Percentiles rank a stretch among this genome's conserved stretches.
These are phyloP conservation scores for Agrilus mali DNA, from an alignment of 2,888 invertebrate species.

Conservation along the genomic window DNA sequence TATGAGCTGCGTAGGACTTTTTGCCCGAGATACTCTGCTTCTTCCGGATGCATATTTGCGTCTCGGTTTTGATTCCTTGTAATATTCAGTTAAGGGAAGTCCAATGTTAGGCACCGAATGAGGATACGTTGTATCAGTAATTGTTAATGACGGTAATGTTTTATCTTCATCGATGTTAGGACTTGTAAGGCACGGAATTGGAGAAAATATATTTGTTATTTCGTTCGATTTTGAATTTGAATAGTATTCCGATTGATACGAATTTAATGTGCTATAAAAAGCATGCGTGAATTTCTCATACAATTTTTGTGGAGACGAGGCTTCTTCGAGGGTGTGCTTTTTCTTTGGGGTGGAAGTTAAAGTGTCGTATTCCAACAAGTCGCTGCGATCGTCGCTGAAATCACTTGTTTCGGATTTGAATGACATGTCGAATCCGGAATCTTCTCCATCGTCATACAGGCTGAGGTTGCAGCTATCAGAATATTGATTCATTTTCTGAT, in stretches of 20 bases:
- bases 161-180: no score
- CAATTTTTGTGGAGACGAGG: constrained; percentile 16
- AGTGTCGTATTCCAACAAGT: constrained; percentile 28
- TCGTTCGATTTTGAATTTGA: constrained; percentile 2
- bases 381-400: constrained; percentile 26
- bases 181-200: background rate
- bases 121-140: no score
- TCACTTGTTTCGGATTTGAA: constrained; percentile 41
- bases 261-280: constrained; percentile 24
- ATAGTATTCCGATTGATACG: constrained; percentile 7
- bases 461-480: constrained; percentile 14
- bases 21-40: constrained; percentile 57
- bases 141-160: no score
- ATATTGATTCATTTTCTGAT: constrained; percentile 19
- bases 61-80: constrained; percentile 40
- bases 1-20: constrained; percentile 67
- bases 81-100: constrained; percentile 22
- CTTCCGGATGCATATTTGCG: constrained; percentile 62
- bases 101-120: constrained; percentile 5
- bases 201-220: background rate
- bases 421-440: constrained; percentile 66
- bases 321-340: constrained; percentile 6
- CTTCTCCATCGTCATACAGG: constrained; percentile 48
- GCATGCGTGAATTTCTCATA: constrained; percentile 32
- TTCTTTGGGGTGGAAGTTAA: constrained; percentile 12